A percentile compares a stretch with the other conserved stretches of the same genome.
Evolutionary conservation across 2,113 vertebrate genomes (phyloP).

Genomic region (Dendropsophus ebraccatus): DNA sequence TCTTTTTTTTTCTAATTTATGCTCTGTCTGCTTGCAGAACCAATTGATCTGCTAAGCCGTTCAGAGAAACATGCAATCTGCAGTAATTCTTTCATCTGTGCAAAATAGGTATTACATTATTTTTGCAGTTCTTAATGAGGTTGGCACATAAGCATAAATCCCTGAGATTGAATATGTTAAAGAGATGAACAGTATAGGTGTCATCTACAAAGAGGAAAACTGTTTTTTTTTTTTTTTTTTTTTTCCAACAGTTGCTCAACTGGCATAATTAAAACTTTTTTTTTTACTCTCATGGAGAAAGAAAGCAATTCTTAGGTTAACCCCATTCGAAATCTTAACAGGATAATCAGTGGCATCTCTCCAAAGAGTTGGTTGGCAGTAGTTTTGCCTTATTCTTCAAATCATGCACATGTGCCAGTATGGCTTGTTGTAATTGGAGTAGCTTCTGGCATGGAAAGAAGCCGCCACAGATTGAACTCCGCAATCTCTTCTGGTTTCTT

Average conservation of each 20-base stretch:
- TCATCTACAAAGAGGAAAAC: constrained; percentile 39
- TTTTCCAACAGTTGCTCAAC: neutral
- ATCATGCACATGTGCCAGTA: neutral
- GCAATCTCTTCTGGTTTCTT: neutral
- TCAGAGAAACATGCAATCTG: constrained; percentile 58
- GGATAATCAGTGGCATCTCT: neutral
- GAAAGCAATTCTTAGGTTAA: neutral
- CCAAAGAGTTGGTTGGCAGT: neutral
- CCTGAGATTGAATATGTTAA: constrained; percentile 54
- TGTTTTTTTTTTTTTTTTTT: neutral
- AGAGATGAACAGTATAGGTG: constrained; percentile 50
- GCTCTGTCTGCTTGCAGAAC: constrained; percentile 49
- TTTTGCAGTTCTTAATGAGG: constrained; percentile 56
- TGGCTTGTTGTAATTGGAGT: neutral
- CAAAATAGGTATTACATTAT: constrained; percentile 58
- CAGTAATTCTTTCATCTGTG: constrained; percentile 60
- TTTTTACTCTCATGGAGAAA: neutral
- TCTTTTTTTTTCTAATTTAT: constrained; percentile 52
- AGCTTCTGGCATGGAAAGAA: neutral
- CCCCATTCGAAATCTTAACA: neutral
- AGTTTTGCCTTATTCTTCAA: neutral
- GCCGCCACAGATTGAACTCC: neutral
- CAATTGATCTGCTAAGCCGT: constrained; percentile 59
- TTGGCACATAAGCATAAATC: constrained; percentile 59
- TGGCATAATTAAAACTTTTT: constrained; percentile 25